Evolutionary conservation across 2,888 invertebrate genomes (phyloP).

Genomic region (Stegophylla sp.): DNA sequence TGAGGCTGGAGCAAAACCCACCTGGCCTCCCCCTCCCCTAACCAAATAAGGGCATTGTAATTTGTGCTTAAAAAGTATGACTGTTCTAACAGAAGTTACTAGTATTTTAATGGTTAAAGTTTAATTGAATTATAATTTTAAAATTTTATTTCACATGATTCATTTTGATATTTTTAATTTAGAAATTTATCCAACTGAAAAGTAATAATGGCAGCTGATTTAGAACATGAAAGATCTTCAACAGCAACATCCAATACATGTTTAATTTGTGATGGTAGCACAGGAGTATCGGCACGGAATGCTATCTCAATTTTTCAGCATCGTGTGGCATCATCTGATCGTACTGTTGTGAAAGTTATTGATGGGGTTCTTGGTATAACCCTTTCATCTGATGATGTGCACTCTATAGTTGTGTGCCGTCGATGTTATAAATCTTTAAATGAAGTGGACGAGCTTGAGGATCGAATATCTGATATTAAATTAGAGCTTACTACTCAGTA

Average conservation of each 20-base stretch:
- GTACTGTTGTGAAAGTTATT: conserved; percentile 66
- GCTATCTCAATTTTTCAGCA: conserved; percentile 68
- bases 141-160: background rate
- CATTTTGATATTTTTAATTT: background rate
- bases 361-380: conserved; percentile 67
- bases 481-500: conserved; percentile 68
- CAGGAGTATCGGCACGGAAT: conserved; percentile 68
- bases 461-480: conserved; percentile 67
- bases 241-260: conserved; percentile 64
- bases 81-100: too few relatives aligned
- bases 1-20: too few relatives aligned
- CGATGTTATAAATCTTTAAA: conserved; percentile 73
- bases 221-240: conserved; percentile 47
- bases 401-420: conserved; percentile 70
- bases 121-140: background rate
- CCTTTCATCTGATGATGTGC: conserved; percentile 68
- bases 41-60: too few relatives aligned
- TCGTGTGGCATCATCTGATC: conserved; percentile 64
- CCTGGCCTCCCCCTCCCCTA: too few relatives aligned
- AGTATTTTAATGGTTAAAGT: background rate
- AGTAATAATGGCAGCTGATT: conserved; percentile 58
- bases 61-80: too few relatives aligned
- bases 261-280: conserved; percentile 71
- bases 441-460: conserved; percentile 66
- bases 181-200: background rate